These are phyloP conservation scores for Cosmia trapezina DNA, from an alignment of 2,888 invertebrate genomes.

Conservation along the genomic window DNA sequence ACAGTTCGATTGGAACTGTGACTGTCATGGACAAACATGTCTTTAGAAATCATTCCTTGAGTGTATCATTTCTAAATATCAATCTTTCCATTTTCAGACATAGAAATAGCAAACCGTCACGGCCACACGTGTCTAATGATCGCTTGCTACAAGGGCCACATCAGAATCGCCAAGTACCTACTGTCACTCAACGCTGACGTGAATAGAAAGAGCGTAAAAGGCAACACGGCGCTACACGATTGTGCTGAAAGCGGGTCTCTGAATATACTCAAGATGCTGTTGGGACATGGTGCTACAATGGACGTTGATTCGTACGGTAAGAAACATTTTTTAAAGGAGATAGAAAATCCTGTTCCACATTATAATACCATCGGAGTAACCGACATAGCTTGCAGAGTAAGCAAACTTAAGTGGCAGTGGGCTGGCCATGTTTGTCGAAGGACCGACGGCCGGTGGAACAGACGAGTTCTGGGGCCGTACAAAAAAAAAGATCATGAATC, in stretches of 20 bases:
- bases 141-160: constrained; percentile 98
- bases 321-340: constrained; percentile 43
- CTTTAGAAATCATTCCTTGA: not conserved
- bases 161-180: constrained; percentile 96
- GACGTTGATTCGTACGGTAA: constrained; percentile 97
- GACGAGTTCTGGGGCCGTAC: no score
- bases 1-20: no score
- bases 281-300: constrained; percentile 97
- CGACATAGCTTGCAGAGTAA: no score
- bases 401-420: no score
- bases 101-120: constrained; percentile 98
- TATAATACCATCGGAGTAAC: not conserved
- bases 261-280: constrained; percentile 96
- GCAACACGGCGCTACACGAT: constrained; percentile 99
- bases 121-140: constrained; percentile 99
- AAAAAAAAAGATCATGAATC: no score
- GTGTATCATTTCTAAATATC: constrained; percentile 1
- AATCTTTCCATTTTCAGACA: constrained; percentile 91
- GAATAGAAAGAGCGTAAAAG: constrained; percentile 97
- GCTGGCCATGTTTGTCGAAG: no score
- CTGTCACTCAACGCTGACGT: constrained; percentile 96
- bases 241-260: constrained; percentile 99
- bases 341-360: not conserved
- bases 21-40: no score
- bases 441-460: no score